Conservation (phyloP, 2,113 vertebrate genomes). For the Cryptotis parvus region DNA sequence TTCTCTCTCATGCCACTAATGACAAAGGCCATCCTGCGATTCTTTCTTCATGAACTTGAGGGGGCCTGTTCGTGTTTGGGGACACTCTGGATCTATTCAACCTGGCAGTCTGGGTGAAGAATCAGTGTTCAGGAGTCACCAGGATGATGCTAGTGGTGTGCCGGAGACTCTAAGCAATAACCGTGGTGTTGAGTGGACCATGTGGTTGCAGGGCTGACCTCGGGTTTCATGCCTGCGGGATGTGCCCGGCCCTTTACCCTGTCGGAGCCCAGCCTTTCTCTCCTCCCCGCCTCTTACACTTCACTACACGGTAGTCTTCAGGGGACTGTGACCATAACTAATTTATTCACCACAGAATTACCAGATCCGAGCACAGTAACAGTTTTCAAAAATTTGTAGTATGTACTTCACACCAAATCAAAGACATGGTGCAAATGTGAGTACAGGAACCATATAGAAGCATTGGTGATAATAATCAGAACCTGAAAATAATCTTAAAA, state of each 20-base stretch:
- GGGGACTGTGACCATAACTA: neutral
- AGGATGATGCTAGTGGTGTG: no score
- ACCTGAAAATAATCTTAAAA: slow-evolving; percentile 37
- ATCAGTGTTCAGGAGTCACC: no score
- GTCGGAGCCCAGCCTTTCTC: neutral
- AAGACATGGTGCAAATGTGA: neutral
- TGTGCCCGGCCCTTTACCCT: no score
- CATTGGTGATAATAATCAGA: slow-evolving; percentile 46
- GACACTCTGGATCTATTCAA: no score
- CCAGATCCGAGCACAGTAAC: no score
- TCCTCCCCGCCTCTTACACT: neutral
- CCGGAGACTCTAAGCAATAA: no score
- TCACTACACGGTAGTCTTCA: neutral
- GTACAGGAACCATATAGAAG: neutral
- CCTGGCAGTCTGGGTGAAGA: no score
- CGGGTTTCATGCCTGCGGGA: no score
- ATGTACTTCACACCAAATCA: slow-evolving; percentile 23
- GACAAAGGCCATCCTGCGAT: neutral
- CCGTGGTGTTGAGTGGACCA: no score
- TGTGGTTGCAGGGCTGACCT: no score
- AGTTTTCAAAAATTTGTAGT: neutral
- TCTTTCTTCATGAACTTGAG: neutral
- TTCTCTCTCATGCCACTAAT: neutral
- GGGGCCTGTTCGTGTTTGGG: no score
- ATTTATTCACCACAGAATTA: neutral